Base-by-base conservation (phyloP, 2,888 invertebrate genomes). In the Noctua fimbriata region DNA sequence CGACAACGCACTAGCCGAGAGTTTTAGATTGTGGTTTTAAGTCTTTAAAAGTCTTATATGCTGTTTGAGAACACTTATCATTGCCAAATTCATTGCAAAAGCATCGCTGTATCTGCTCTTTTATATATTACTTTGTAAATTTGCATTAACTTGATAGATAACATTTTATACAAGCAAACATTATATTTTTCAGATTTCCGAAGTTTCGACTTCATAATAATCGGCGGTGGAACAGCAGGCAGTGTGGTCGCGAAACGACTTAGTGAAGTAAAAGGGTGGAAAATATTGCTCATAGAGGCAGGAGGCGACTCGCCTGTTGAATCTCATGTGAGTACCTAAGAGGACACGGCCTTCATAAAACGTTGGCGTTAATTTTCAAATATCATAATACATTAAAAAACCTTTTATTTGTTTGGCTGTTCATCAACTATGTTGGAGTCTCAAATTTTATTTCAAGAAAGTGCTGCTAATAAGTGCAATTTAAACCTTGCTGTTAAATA, bases 151-250 rank as follows among this genome's bases (percentile, higher is more conserved):
- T 32, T 44, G 58, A 14, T 58, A n/a, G 4, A 55, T 28, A 41
- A 49, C 3, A 41, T 47, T 18, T 49, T n/a, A 41, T 18, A 24
- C 6, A 52, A 32, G 5, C 24, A 7, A 21, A n/a, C 63, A 60
- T 49, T 47, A 7, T 49, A 63, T 12, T 75, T 88, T 90, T 12
- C 80, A 90, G 90, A 88, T 84, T 58, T 60, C 32, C 74, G 85
- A 71, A 63, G 78, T 78, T 97, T 93, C 89, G 97, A 97, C 88
- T 98, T 97, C 88, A 96, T 97, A 82, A 92, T 97, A 88, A 94
- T 97, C 71, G 97, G 97, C n/a, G 97, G 96, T 3, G 97, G 97
- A 47, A 97, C 97, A 83, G 97, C 97, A 3, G 97, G 97, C 12
- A 97, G 97, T 87, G 97, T 97, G 60, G 88, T 97, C 65, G 97